Evolutionary conservation across 2,113 vertebrate species (phyloP), one percentile per base, ranked within the genome.

Genomic region (Okapia johnstoni): DNA sequence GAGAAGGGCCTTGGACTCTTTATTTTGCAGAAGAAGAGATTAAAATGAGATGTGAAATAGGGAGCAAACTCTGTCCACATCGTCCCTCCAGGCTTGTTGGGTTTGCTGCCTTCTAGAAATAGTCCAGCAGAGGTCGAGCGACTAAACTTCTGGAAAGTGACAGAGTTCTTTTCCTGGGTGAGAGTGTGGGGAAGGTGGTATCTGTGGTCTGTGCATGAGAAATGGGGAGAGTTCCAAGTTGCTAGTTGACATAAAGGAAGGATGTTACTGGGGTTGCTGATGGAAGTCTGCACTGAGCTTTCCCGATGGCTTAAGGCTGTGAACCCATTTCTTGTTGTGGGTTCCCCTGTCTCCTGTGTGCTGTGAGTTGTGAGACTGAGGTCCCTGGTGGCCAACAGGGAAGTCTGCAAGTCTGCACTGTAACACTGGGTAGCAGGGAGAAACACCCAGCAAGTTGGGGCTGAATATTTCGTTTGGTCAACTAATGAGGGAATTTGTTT

Each of bases 91-190:
- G 76, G 48, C 36, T 28, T 77, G 77, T n/a, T 81, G 54, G n/a
- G 12, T 92, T 88, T 88, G 25, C 90, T 85, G 36, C 57, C 84
- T 86, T 83, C 87, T 89, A 46, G 55, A 92, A 97, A 84, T 43
- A 96, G 50, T n/a, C 52, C 30, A 76, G 63, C 58, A 66, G 43
- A 66, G 10, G 43, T 3, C 86, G 85, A 86, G 23, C 57, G 15
- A 88, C 52, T 87, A 46, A 80, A 50, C n/a, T 77, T 97, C 10
- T 88, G 87, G 95, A 95, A 96, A 77, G 36, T 93, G 86, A 25
- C 83, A 90, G 30, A 90, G 58, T 92, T 79, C n/a, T 86, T 96
- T 79, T 16, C 3, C 17, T 85, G 48, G 57, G 17, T 87, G 52
- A 93, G 66, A 40, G 17, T 1, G 0, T 54, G 46, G 40, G 46